phyloP scores from a whole-genome alignment of 92 coral and sea anemone species.

The Montipora capitata region DNA sequence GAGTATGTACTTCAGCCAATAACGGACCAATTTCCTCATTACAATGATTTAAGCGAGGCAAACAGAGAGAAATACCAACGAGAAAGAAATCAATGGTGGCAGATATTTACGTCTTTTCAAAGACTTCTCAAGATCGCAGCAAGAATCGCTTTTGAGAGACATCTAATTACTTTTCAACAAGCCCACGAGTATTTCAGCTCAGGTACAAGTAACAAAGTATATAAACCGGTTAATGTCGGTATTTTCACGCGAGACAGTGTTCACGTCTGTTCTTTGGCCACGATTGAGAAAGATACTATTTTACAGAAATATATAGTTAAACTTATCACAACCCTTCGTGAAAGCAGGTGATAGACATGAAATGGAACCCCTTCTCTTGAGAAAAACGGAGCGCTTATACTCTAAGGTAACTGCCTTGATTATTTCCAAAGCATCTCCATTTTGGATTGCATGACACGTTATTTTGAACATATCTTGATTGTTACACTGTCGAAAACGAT shows the following conservation, averaged over 20 bases:
- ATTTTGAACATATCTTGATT: too few species aligned
- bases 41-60: constrained; percentile 81
- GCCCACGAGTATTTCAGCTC: constrained; percentile 87
- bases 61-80: constrained; percentile 57
- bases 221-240: not conserved
- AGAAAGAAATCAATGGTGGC: constrained; percentile 86
- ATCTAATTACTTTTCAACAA: constrained; percentile 60
- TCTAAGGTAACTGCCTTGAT: too few species aligned
- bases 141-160: constrained; percentile 69
- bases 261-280: too few species aligned
- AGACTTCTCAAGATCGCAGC: constrained; percentile 76
- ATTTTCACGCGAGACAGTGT: not conserved
- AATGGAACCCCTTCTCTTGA: too few species aligned
- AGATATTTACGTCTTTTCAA: constrained; percentile 77
- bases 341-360: too few species aligned
- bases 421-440: too few species aligned
- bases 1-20: constrained; percentile 94
- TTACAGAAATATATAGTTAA: too few species aligned
- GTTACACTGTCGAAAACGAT: too few species aligned
- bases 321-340: too few species aligned
- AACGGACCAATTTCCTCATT: constrained; percentile 74
- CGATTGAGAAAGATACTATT: too few species aligned
- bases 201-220: constrained; percentile 51
- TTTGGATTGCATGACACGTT: too few species aligned
- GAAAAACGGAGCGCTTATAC: too few species aligned